Conservation (phyloP, 2,797 vertebrate species). For the Phrynocephalus guinanensis region DNA sequence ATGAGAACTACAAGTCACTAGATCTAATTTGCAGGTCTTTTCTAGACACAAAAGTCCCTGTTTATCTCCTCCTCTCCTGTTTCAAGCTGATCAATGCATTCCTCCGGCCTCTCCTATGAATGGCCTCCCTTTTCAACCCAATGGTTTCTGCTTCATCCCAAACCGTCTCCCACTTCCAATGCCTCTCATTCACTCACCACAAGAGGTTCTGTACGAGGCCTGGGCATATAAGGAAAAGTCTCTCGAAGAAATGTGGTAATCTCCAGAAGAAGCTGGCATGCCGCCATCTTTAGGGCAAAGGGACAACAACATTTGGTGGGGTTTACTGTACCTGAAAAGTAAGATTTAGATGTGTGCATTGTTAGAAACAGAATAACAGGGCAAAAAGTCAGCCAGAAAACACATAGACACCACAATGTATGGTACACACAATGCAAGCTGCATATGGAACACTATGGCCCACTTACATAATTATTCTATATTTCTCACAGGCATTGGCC, state of each 20-base stretch:
- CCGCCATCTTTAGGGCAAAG: constrained; percentile 98
- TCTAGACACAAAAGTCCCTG: background rate
- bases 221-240: constrained; percentile 95
- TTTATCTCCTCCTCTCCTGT: no score
- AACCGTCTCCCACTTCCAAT: background rate
- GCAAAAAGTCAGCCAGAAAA: constrained; percentile 40
- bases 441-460: constrained; percentile 32
- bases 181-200: constrained; percentile 83
- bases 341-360: constrained; percentile 30
- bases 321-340: constrained; percentile 92
- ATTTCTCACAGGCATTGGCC: background rate
- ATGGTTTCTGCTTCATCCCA: background rate
- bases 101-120: background rate
- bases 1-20: background rate
- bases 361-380: constrained; percentile 53
- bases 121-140: background rate
- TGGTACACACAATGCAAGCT: constrained; percentile 53
- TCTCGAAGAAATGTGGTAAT: constrained; percentile 97
- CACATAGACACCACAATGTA: constrained; percentile 62
- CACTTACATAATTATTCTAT: constrained; percentile 15
- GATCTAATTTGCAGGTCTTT: background rate
- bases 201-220: constrained; percentile 93
- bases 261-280: constrained; percentile 95
- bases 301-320: constrained; percentile 98
- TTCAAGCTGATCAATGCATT: background rate